Base-by-base conservation (phyloP, 2,888 invertebrate genomes). In the Emmelina monodactyla region DNA sequence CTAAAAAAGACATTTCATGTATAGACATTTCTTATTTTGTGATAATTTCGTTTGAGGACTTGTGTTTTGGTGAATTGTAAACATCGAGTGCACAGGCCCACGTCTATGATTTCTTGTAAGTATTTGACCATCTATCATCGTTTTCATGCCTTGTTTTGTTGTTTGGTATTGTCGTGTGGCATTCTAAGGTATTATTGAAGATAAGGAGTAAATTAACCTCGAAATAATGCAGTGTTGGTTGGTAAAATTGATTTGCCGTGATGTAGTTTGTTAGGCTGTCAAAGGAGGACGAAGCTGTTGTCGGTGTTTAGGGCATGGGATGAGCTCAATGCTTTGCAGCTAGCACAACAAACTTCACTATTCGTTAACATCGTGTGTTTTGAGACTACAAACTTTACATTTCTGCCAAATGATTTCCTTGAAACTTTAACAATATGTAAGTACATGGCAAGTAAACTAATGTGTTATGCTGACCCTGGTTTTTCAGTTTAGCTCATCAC, bases 51-150 rank as follows among this genome's bases (percentile, higher is more conserved):
- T 59, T 60, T 58, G 56, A 51, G 53, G 57, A 53, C 50, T 50
- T 58, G 59, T 61, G 58, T 59, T 57, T 59, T 57, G 60, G 68
- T 67, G 66, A 60, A 67, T 67, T 72, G 75, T 79, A 76, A 75
- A 78, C 79, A 78, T 73, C 73, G 67, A 67, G 65, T 68, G 58
- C 63, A 55, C 63, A 60, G 73, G 63, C 72, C 73, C 78, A 78
- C 79, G 79, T 79, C 79, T 79, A 79, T 79, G 79, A 73, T 61
- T 76, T 75, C 67, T 70, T 66, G 79, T 79, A 67, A 62, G 78
- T 78, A 72, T 78, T 65, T 58, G 63, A 60, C 59, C 58, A 62
- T 60, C 67, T 68, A 58, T 49, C 52, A 49, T 46, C 57, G 49
- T 50, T 55, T 53, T 44, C 47, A n/a, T 10, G 3, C 9, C 3